Evolutionary conservation across 1,140 invertebrate genomes (phyloP).

Genomic region (Campodea augens): DNA sequence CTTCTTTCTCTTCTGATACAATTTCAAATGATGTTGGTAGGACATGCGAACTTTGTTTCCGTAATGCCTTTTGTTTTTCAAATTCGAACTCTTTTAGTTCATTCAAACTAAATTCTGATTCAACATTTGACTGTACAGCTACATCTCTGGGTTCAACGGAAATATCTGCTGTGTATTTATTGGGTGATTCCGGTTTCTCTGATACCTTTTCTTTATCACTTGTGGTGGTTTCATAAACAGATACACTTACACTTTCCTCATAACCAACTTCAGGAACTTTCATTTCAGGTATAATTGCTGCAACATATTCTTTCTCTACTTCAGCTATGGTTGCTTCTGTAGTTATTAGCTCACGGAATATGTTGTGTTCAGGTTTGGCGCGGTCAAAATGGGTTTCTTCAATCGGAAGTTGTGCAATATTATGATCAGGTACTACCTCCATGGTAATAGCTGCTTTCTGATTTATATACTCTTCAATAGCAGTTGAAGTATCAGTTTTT

Average conservation of each 20-base stretch:
- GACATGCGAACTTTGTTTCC: too few species aligned
- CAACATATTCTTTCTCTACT: not conserved
- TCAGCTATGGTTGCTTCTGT: not conserved
- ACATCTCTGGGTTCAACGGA: constrained; percentile 24
- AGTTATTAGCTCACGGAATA: constrained; percentile 22
- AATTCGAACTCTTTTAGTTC: constrained; percentile 14
- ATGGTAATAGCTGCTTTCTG: constrained; percentile 23
- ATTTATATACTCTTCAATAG: constrained; percentile 19
- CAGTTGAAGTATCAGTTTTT: constrained; percentile 20
- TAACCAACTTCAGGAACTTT: not conserved
- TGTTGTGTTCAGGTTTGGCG: constrained; percentile 19
- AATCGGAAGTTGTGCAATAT: constrained; percentile 19
- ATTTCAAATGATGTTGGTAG: too few species aligned
- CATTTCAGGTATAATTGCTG: not conserved
- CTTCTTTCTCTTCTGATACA: too few species aligned
- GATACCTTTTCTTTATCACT: constrained; percentile 30
- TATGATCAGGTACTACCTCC: constrained; percentile 21
- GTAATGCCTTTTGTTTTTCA: constrained; percentile 12
- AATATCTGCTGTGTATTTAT: constrained; percentile 18
- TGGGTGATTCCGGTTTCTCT: constrained; percentile 19
- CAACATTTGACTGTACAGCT: constrained; percentile 22
- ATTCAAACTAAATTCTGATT: too few species aligned
- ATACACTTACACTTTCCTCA: not conserved
- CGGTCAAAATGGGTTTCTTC: constrained; percentile 20
- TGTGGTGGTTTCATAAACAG: constrained; percentile 10